phyloP scores from a whole-genome alignment of 2,113 vertebrate genomes.

The Spea multiplicata region DNA sequence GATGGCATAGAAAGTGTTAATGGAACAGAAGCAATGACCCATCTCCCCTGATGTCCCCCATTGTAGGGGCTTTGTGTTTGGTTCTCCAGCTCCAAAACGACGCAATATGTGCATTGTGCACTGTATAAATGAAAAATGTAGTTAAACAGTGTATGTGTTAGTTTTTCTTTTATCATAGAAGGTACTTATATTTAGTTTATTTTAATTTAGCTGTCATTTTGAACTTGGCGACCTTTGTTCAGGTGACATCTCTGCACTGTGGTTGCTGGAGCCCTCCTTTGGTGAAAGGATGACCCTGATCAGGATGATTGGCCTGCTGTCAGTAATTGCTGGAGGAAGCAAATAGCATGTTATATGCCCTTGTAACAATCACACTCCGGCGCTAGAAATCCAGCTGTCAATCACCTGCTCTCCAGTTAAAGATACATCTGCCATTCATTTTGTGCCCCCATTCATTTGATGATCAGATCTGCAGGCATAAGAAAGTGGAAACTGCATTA shows the following conservation, averaged over 20 bases:
- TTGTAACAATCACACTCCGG: constrained; percentile 23
- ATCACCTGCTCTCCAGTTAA: neutral
- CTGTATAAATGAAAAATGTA: too few relatives aligned
- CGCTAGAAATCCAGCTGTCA: constrained; percentile 27
- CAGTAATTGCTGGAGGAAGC: constrained; percentile 12
- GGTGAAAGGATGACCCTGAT: constrained; percentile 1
- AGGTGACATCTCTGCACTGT: neutral
- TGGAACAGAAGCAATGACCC: too few relatives aligned
- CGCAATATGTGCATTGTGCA: too few relatives aligned
- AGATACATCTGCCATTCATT: constrained; percentile 19
- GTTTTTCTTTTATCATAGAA: too few relatives aligned
- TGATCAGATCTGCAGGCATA: constrained; percentile 18
- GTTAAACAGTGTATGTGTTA: too few relatives aligned
- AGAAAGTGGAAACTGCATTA: constrained; percentile 31
- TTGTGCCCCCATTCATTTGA: constrained; percentile 16
- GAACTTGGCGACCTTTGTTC: neutral
- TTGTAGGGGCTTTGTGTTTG: too few relatives aligned
- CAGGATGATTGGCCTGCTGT: constrained; percentile 9
- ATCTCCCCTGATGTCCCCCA: too few relatives aligned
- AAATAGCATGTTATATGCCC: constrained; percentile 6
- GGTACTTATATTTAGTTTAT: too few relatives aligned
- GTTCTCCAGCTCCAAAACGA: too few relatives aligned
- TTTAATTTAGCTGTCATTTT: neutral
- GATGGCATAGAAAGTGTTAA: too few relatives aligned
- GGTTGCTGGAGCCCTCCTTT: neutral